Base-by-base conservation (phyloP, 1,140 invertebrate species). In the Neodiprion pinetum region DNA sequence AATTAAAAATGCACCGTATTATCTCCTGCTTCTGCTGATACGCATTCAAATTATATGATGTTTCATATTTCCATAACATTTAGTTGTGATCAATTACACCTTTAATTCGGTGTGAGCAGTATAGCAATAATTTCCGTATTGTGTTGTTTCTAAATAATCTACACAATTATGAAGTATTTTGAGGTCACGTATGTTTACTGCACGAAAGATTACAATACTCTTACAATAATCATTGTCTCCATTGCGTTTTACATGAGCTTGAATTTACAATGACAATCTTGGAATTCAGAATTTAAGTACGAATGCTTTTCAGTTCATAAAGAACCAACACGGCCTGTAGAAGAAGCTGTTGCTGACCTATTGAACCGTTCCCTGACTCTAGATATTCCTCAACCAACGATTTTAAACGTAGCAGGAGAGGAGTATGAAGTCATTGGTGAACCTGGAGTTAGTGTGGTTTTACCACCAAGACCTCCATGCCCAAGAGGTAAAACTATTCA, bases 361-460 rank as follows among this genome's bases (percentile, higher is more conserved):
- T 81, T 93, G 61, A 90, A 91, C 76, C 86, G 89, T 82, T 91
- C 89, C 81, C 76, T 91, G 80, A 83, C 90, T 76, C 83, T 78
- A 21, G 82, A 87, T 50, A 74, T 81, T 72, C 76, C 81, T 76
- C 82, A 87, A 80, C 76, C 84, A 80, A 78, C 87, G 81, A 78
- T 88, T 85, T 83, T 88, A 81, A 74, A 83, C 48, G 80, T 80
- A 75, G 84, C 84, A 14, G 87, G 88, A 28, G 92, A 93, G 61
- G 93, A 93, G 74, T 94, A 94, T 78, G 93, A 94, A 89, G 90
- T 95, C 9, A 90, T 94, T 76, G 91, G 88, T 48, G 89, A 91
- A 50, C 75, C 81, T 67, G 80, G 77, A 74, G 71, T 81, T 40
- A 88, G 90, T 74, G 89, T 92, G 5, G 83, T 88, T 48, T 84